Percentiles rank a stretch among this genome's conserved stretches.
phyloP scores from a whole-genome alignment of 2,888 invertebrate species.

The Trichacis sp. region DNA sequence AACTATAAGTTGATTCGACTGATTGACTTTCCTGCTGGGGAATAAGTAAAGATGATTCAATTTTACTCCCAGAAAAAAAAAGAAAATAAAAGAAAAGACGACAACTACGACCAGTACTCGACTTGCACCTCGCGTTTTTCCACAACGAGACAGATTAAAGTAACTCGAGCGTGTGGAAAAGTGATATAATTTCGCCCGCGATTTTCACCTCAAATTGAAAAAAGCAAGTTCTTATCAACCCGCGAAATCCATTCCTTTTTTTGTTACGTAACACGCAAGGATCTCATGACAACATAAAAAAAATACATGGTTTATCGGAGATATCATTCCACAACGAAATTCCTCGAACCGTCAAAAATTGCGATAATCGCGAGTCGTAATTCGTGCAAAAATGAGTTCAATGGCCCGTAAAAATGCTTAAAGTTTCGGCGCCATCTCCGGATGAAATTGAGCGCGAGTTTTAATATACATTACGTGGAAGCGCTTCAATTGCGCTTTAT shows the following conservation, averaged over 20 bases:
- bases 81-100: too few species aligned
- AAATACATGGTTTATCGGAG: slow-evolving; percentile 38
- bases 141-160: not conserved
- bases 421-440: too few species aligned
- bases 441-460: too few species aligned
- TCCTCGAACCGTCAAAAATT: not conserved
- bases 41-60: too few species aligned
- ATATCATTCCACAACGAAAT: slow-evolving; percentile 39
- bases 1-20: too few species aligned
- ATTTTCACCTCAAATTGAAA: slow-evolving; percentile 8
- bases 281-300: slow-evolving; percentile 38
- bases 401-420: not conserved
- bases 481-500: too few species aligned
- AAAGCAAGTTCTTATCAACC: slow-evolving; percentile 4
- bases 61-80: too few species aligned
- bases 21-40: too few species aligned
- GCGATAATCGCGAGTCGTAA: not conserved
- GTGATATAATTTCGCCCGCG: not conserved
- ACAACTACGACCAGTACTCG: too few species aligned
- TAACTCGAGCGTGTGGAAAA: slow-evolving; percentile 2
- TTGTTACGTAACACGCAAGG: slow-evolving; percentile 32
- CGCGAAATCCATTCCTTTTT: slow-evolving; percentile 8
- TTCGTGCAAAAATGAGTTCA: not conserved
- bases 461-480: too few species aligned
- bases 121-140: not conserved